Base-by-base conservation (phyloP, 1,140 invertebrate species). In the Sinella curviseta region DNA sequence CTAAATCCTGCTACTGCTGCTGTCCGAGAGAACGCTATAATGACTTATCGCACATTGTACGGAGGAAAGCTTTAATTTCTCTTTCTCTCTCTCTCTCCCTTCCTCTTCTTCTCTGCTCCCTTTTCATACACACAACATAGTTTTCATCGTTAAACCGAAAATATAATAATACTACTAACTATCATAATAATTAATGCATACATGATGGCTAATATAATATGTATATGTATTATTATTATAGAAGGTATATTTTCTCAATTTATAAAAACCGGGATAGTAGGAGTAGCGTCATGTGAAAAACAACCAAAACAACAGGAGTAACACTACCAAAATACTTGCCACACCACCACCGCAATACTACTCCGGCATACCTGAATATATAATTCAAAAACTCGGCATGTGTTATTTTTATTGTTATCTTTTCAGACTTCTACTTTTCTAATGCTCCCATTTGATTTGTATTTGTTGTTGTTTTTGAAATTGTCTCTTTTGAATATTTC, bases 111-210 rank as follows among this genome's bases (percentile, higher is more conserved):
- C 57, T 26, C 16, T 26, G 24, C 26, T 65, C 26, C 14, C 8
- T 65, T n/a, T 65, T 48, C 20, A 48, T 48, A 48, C 39, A 48
- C 39, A 65, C 14, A 65, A 65, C 39, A 48, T 48, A 20, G 20
- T 48, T 48, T 48, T 48, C 39, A 48, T 48, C 39, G 39, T 12
- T 60, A 3, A 4, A 60, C 57, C 57, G 24, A 48, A 48, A 48
- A 48, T 20, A 48, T 48, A 20, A 17, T 26, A 8, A 60, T 60
- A n/a, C 57, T 26, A 31, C 65, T 33, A 70, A 33, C 12, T 70
- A 70, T 3, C 26, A 75, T 48, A 36, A 75, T 75, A 75, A 75
- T 74, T 75, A 75, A 75, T 75, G 35, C 39, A 75, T 75, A 12
- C 20, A 75, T 48, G 28, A 33, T 65, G 24, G 26, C 57, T 65